These are phyloP conservation scores for Syrrhaptes paradoxus DNA, from an alignment of 2,113 vertebrate genomes.

Conservation along the genomic window DNA sequence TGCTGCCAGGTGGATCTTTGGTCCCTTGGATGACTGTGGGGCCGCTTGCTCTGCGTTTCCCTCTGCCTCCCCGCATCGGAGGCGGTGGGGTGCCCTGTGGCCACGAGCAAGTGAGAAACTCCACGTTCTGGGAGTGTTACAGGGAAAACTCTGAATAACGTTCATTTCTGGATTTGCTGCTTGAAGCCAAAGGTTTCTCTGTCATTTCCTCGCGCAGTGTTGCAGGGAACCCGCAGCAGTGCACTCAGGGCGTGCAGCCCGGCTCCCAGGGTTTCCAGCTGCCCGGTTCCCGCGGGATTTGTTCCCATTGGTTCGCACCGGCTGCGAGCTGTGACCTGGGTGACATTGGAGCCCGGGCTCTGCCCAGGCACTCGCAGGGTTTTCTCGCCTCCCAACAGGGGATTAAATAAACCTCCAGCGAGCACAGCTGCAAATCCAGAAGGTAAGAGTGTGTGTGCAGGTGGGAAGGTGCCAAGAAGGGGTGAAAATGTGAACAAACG, in stretches of 20 bases:
- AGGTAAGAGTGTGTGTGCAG: background rate
- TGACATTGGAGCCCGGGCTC: background rate
- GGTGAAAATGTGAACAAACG: background rate
- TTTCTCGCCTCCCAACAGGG: background rate
- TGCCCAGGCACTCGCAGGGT: background rate
- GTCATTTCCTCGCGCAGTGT: background rate
- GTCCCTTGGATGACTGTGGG: background rate
- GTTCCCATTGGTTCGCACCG: background rate
- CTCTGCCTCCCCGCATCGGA: background rate
- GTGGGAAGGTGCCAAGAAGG: background rate
- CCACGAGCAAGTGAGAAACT: background rate
- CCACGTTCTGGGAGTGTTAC: background rate
- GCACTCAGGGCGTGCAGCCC: background rate
- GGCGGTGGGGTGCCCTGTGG: background rate
- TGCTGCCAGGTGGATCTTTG: rapidly evolving
- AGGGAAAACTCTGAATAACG: background rate
- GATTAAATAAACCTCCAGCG: background rate
- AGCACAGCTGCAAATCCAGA: background rate
- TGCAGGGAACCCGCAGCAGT: background rate
- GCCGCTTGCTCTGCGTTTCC: background rate
- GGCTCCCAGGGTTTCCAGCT: conserved; percentile 6
- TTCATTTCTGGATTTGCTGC: background rate
- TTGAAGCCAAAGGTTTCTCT: background rate
- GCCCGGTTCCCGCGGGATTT: background rate
- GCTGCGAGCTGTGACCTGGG: background rate